Evolutionary conservation across 2,888 invertebrate species (phyloP).

Genomic region (Lasioglossum lativentre): DNA sequence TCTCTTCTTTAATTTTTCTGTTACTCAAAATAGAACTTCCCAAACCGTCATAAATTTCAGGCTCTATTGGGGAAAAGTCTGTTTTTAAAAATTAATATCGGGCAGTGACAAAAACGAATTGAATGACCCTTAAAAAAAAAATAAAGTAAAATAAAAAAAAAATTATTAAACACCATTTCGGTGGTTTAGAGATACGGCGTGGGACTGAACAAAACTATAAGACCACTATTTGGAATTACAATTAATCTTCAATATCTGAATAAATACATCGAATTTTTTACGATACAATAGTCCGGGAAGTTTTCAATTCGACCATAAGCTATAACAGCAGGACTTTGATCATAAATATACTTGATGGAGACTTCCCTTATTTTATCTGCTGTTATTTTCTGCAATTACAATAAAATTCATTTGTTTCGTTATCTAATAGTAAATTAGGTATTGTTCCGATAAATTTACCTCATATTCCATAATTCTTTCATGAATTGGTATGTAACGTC

Average conservation of each 20-base stretch:
- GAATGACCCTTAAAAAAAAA: too few relatives aligned
- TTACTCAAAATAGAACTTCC: too few relatives aligned
- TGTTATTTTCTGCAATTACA: constrained; percentile 48
- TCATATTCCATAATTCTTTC: constrained; percentile 68
- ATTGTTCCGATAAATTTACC: constrained; percentile 39
- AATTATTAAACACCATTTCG: too few relatives aligned
- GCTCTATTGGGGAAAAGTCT: too few relatives aligned
- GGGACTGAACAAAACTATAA: background rate
- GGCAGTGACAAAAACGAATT: too few relatives aligned
- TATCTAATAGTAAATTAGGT: background rate
- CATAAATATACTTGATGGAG: constrained; percentile 82
- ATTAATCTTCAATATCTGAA: constrained; percentile 44
- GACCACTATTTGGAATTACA: background rate
- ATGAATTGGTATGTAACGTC: constrained; percentile 73
- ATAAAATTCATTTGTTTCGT: background rate
- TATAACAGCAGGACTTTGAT: constrained; percentile 84
- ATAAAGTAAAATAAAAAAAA: too few relatives aligned
- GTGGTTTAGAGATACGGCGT: too few relatives aligned
- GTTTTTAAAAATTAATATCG: too few relatives aligned
- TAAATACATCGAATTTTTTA: constrained; percentile 51
- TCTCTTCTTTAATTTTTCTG: too few relatives aligned
- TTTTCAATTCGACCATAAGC: constrained; percentile 85
- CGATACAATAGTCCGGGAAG: constrained; percentile 82
- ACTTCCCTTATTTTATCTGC: constrained; percentile 63
- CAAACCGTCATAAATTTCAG: too few relatives aligned